A percentile compares a stretch with the other conserved stretches of the same genome.
These are phyloP conservation scores for Syrista parreyssii DNA, from an alignment of 2,888 invertebrate genomes.

Conservation along the genomic window DNA sequence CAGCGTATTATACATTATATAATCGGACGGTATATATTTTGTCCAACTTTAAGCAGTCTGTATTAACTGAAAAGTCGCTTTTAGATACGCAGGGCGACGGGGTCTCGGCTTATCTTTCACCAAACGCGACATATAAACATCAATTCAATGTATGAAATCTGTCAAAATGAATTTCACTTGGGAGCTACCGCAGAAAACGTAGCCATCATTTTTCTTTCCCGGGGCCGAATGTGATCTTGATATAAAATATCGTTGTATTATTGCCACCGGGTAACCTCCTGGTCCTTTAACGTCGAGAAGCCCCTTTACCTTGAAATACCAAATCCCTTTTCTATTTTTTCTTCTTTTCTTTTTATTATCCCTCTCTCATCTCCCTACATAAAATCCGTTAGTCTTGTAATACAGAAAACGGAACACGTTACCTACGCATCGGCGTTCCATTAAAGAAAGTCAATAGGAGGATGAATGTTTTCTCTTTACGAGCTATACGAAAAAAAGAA, in stretches of 20 bases:
- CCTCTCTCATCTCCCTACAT: background rate
- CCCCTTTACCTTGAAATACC: background rate
- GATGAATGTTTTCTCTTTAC: background rate
- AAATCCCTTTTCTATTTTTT: background rate
- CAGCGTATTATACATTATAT: constrained; percentile 45
- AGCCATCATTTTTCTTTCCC: constrained; percentile 60
- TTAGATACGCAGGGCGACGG: constrained; percentile 38
- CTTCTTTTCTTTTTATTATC: background rate
- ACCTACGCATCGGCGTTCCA: background rate
- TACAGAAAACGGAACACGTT: background rate
- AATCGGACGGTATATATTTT: constrained; percentile 43
- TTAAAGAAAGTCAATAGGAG: background rate
- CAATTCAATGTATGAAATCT: constrained; percentile 65
- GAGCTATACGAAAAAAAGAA: background rate
- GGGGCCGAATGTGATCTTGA: constrained; percentile 58
- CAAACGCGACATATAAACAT: constrained; percentile 61
- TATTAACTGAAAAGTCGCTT: constrained; percentile 17
- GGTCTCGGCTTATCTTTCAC: constrained; percentile 53
- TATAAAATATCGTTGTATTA: constrained; percentile 64
- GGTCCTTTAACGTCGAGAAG: background rate
- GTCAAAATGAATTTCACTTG: constrained; percentile 63
- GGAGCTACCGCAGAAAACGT: constrained; percentile 17
- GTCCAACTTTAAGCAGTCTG: constrained; percentile 25
- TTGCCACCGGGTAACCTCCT: constrained; percentile 29
- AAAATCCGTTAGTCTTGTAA: background rate